Evolutionary conservation across 1,140 invertebrate species (phyloP), one percentile per base, ranked within the genome.

Genomic region (Zaprionus capensis): DNA sequence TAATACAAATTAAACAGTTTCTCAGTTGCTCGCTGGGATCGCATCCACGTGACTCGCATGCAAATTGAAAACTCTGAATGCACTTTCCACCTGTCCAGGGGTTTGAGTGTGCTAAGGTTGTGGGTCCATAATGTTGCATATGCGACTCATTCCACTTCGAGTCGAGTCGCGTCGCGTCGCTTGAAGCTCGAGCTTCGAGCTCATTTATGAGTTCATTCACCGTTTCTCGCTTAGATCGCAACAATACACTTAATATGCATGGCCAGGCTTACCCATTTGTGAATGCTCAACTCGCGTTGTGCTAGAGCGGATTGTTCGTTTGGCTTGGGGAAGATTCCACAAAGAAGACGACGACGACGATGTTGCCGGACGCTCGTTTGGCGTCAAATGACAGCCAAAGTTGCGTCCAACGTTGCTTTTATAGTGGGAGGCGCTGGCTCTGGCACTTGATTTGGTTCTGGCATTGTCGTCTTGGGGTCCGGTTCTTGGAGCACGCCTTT

Each of bases 401-500:
- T 72, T 66, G 61, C 65, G 71, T 46, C 55, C 53, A 62, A 76
- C 59, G 44, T 51, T 55, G 82, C 85, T 90, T 90, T 85, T 90
- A 90, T 90, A 90, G 76, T 77, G 83, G 83, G 69, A 71, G 76
- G 78, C 55, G 55, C 51, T 62, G 55, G 55, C 58, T 81, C 62
- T 66, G 55, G 66, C 56, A 71, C 72, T 76, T 76, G 31, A 69
- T 22, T 31, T 53, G 62, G 26, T 28, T 28, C 28, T 34, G 24
- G 31, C 66, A 11, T 7, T 6, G 26, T 6, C 53, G 14, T 12
- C 6, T 28, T 56, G 63, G 20, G 31, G 76, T 88, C 84, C 84
- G 85, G 86, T 90, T 85, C 85, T 88, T 84, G 71, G 78, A 79
- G 71, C 76, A 71, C 75, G 84, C 81, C 72, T 91, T 90, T 90